Percentiles rank a stretch among this genome's conserved stretches.
Conservation (phyloP, 1,140 invertebrate genomes). For the Cotesia vestalis region DNA sequence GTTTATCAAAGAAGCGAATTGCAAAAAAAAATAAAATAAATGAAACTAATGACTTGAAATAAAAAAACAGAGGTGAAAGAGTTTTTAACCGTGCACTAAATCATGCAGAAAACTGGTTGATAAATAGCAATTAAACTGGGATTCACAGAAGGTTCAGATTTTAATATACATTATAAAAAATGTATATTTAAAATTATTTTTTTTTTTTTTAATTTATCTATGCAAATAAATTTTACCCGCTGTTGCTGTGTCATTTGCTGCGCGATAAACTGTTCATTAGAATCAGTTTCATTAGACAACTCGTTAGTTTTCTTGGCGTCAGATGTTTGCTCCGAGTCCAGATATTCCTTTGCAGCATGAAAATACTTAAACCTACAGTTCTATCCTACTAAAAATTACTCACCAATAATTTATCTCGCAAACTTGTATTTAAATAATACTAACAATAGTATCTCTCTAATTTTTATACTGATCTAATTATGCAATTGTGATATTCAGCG, state of each 20-base stretch:
- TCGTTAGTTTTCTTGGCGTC: slow-evolving; percentile 51
- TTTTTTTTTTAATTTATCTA: slow-evolving; percentile 14
- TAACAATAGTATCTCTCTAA: neutral
- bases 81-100: neutral
- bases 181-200: neutral
- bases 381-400: slow-evolving; percentile 62
- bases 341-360: slow-evolving; percentile 62
- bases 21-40: no score
- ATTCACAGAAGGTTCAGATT: neutral
- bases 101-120: neutral
- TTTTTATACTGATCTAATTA: no score
- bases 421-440: neutral
- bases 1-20: no score
- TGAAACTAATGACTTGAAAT: no score
- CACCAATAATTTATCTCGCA: slow-evolving; percentile 45
- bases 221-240: slow-evolving; percentile 57
- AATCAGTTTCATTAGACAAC: slow-evolving; percentile 48
- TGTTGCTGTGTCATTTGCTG: slow-evolving; percentile 57
- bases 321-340: slow-evolving; percentile 48
- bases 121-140: neutral
- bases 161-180: neutral
- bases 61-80: neutral
- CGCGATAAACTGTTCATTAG: slow-evolving; percentile 53
- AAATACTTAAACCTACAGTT: slow-evolving; percentile 65
- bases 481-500: neutral